Conservation (phyloP, 1,140 invertebrate species). For the Drosophila teissieri region DNA sequence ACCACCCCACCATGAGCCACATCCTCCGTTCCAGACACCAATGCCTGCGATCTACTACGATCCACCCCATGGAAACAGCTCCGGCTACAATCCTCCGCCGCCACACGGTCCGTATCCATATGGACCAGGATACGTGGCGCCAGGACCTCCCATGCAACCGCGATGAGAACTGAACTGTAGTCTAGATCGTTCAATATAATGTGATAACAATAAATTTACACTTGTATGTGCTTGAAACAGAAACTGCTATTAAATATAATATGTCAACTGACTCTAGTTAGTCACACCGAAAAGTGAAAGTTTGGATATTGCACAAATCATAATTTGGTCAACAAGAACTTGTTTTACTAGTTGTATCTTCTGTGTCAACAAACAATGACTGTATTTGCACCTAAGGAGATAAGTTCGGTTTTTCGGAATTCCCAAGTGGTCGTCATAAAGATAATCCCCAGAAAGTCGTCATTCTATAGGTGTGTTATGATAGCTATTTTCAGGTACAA, state of each 20-base stretch:
- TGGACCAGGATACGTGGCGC: constrained; percentile 14
- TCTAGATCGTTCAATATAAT: not conserved
- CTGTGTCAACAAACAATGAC: not conserved
- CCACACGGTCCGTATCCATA: constrained; percentile 28
- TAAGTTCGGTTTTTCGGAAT: constrained; percentile 25
- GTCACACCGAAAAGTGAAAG: not conserved
- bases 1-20: constrained; percentile 18
- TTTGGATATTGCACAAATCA: not conserved
- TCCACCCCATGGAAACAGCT: constrained; percentile 1
- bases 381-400: constrained; percentile 1
- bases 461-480: constrained; percentile 4
- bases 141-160: constrained; percentile 37
- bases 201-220: not conserved
- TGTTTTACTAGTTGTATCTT: not conserved
- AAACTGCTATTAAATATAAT: not conserved
- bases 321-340: no score
- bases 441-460: constrained; percentile 26
- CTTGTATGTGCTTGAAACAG: not conserved
- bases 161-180: constrained; percentile 2
- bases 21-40: constrained; percentile 19
- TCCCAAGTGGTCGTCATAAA: constrained; percentile 37
- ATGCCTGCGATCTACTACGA: constrained; percentile 34
- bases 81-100: constrained; percentile 19
- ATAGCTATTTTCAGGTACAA: constrained; percentile 6
- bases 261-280: not conserved